phyloP scores from a whole-genome alignment of 1,140 invertebrate species.

The Drusus annulatus region DNA sequence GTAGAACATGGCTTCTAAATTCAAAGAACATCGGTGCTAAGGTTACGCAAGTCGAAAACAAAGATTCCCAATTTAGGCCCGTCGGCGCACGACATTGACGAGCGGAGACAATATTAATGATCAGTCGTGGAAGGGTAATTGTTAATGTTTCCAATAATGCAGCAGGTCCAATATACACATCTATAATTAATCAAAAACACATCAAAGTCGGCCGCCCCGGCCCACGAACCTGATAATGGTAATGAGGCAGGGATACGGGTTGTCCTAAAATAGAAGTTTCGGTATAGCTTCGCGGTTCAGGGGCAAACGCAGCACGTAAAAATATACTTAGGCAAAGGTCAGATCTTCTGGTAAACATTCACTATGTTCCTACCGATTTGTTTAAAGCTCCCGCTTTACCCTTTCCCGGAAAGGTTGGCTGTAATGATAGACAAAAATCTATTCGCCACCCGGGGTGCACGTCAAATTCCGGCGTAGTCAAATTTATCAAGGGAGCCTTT shows the following conservation, averaged over 20 bases:
- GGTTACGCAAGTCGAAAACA: too few relatives aligned
- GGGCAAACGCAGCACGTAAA: not conserved
- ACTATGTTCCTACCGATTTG: too few relatives aligned
- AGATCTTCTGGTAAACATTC: not conserved
- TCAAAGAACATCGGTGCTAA: too few relatives aligned
- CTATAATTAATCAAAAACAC: conserved; percentile 12
- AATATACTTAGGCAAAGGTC: not conserved
- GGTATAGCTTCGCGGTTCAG: not conserved
- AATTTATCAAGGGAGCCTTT: too few relatives aligned
- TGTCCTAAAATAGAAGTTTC: not conserved
- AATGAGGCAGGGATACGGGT: too few relatives aligned
- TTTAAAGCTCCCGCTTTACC: too few relatives aligned
- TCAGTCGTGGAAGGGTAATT: not conserved
- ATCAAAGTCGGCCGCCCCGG: not conserved
- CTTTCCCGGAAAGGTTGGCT: too few relatives aligned
- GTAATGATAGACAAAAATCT: too few relatives aligned
- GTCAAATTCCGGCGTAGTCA: too few relatives aligned
- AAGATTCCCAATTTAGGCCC: not conserved
- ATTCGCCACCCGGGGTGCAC: too few relatives aligned
- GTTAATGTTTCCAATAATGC: conserved; percentile 1
- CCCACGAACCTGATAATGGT: not conserved
- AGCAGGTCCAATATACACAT: conserved; percentile 2
- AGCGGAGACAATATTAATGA: not conserved
- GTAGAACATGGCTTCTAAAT: too few relatives aligned
- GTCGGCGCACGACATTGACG: not conserved